Percentiles rank a stretch among this genome's conserved stretches.
Conservation (phyloP, 2,888 invertebrate species). For the Drosophila mettleri region DNA sequence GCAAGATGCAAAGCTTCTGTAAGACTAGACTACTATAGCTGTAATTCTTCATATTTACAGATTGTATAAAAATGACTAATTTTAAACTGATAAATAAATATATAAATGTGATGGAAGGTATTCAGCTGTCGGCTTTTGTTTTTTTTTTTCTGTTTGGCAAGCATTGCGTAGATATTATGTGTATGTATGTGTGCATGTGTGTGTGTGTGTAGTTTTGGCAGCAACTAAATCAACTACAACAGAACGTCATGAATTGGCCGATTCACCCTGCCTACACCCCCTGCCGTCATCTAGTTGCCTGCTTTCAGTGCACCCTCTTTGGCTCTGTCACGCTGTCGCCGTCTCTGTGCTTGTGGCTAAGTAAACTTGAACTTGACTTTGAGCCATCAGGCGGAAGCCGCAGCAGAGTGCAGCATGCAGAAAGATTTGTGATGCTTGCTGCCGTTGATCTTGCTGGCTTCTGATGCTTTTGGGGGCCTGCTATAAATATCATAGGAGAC, state of each 20-base stretch:
- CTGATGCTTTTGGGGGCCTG: constrained; percentile 5
- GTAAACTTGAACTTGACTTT: constrained; percentile 68
- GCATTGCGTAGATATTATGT: constrained; percentile 9
- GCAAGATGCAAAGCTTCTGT: neutral
- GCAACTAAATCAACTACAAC: constrained; percentile 30
- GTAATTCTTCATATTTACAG: too few species aligned
- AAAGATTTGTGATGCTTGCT: constrained; percentile 19
- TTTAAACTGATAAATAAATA: too few species aligned
- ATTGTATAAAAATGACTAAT: too few species aligned
- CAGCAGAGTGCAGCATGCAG: constrained; percentile 37
- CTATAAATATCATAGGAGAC: constrained; percentile 44
- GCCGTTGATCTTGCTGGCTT: constrained; percentile 7
- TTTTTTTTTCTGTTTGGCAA: constrained; percentile 2
- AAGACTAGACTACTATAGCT: too few species aligned
- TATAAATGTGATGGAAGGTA: constrained; percentile 2
- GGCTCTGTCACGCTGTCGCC: constrained; percentile 16
- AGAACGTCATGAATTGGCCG: constrained; percentile 26
- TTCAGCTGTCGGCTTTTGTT: neutral
- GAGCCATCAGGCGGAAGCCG: constrained; percentile 34
- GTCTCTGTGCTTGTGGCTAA: constrained; percentile 6
- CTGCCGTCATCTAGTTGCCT: neutral
- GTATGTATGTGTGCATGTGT: constrained; percentile 6
- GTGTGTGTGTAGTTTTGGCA: constrained; percentile 45
- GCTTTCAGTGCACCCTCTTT: neutral
- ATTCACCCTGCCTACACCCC: neutral